Conservation (phyloP, 2,888 invertebrate genomes). For the Cephus nigrinus region DNA sequence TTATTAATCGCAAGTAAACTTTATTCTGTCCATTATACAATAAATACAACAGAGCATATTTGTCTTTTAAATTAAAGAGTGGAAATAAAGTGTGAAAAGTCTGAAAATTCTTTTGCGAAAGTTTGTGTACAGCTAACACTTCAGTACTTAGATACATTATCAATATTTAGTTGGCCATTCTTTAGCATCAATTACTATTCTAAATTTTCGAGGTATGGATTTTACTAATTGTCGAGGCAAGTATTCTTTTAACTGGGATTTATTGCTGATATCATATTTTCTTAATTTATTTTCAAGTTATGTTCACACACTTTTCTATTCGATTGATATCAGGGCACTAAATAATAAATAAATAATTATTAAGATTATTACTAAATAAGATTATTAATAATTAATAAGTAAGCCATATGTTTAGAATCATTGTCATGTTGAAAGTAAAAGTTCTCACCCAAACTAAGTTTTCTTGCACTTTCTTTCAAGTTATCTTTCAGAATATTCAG, state of each 20-base stretch:
- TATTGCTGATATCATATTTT: slow-evolving; percentile 3
- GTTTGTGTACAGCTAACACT: no score
- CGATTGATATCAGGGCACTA: background rate
- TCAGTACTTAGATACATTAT: background rate
- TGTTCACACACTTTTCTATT: background rate
- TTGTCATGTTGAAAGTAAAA: slow-evolving; percentile 10
- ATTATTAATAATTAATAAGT: background rate
- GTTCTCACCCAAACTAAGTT: background rate
- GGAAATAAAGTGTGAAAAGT: no score
- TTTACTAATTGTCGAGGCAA: slow-evolving; percentile 8
- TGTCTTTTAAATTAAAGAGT: no score
- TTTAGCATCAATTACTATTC: slow-evolving; percentile 7
- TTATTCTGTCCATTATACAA: no score
- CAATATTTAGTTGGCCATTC: slow-evolving; percentile 8
- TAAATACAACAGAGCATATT: no score
- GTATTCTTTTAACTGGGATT: slow-evolving; percentile 3
- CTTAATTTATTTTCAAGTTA: background rate
- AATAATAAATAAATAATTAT: no score
- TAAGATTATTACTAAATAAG: background rate
- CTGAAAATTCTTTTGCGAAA: no score
- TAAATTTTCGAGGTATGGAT: slow-evolving; percentile 11
- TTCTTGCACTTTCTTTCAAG: slow-evolving; percentile 5
- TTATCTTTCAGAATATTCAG: background rate
- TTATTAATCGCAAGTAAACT: no score
- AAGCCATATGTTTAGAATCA: slow-evolving; percentile 10